Evolutionary conservation across 2,888 invertebrate genomes (phyloP).

Genomic region (Oligia latruncula): DNA sequence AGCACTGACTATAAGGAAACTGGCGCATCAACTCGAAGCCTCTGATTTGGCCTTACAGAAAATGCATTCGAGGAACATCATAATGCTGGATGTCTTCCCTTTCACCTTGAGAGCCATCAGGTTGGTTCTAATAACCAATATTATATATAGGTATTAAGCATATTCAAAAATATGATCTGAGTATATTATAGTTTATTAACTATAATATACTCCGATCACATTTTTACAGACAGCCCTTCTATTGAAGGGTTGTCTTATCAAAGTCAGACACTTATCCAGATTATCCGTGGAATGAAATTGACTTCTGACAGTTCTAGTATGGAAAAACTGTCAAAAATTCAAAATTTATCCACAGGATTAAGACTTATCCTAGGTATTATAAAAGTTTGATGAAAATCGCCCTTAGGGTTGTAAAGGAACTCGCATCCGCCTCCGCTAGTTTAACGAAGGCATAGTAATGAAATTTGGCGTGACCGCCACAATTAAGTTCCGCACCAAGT

Average conservation of each 20-base stretch:
- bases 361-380: no score
- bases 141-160: background rate
- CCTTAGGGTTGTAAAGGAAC: no score
- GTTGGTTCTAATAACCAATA: conserved; percentile 70
- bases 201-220: no score
- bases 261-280: no score
- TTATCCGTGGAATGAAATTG: no score
- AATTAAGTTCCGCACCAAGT: background rate
- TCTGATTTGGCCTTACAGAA: conserved; percentile 91
- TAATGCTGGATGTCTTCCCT: conserved; percentile 92
- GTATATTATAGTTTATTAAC: background rate
- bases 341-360: no score
- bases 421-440: background rate
- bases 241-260: no score
- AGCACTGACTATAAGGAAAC: conserved; percentile 91
- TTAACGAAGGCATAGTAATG: no score
- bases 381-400: no score
- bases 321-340: no score
- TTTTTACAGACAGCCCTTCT: no score
- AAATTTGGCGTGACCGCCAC: background rate
- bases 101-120: conserved; percentile 90
- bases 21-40: conserved; percentile 93
- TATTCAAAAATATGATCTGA: background rate
- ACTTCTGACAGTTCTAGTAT: no score
- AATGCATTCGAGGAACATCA: conserved; percentile 92